Evolutionary conservation across 2,888 invertebrate genomes (phyloP), one percentile per base, ranked within the genome.

Genomic region (Artemia sp.): DNA sequence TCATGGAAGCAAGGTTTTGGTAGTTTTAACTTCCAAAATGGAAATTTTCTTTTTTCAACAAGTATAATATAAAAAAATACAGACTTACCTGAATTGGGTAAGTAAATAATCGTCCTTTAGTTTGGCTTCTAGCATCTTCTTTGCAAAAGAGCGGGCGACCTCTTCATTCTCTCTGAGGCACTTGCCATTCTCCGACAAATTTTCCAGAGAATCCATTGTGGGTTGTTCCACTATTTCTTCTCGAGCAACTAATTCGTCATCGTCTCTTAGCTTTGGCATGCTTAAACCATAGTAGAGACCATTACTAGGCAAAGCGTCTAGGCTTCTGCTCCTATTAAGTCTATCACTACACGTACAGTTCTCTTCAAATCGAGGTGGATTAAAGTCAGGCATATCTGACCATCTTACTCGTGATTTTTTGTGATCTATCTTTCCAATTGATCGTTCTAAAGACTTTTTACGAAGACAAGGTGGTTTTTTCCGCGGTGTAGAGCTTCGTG

Each of bases 401-500:
- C 64, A 58, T 24, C 64, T n/a, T 19, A 58, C 64, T n/a, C 64
- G 64, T 24, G n/a, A 24, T 24, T 58, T 58, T 58, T 58, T 58
- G 64, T 58, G 14, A 9, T 24, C 24, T 19, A 58, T 9, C 11
- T 10, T 58, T 58, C 64, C 11, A 9, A 58, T n/a, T 19, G 14
- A 19, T 19, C 64, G 64, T 58, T 58, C 64, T n/a, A 58, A 58
- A 2, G 64, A 58, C 24, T 58, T 58, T 10, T 58, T 58, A 19
- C 64, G 64, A 58, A 58, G 64, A 24, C 64, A 58, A 10, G 64
- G 64, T 58, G 64, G 64, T 10, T 58, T 58, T 51, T 69, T 69
- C 10, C 71, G 69, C 19, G 67, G 68, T 12, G 69, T 71, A 50
- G 69, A 68, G 53, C 72, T 68, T 51, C 71, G 53, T 12, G 68